Conservation (phyloP, 2,888 invertebrate genomes). For the Crepidodera aurea region DNA sequence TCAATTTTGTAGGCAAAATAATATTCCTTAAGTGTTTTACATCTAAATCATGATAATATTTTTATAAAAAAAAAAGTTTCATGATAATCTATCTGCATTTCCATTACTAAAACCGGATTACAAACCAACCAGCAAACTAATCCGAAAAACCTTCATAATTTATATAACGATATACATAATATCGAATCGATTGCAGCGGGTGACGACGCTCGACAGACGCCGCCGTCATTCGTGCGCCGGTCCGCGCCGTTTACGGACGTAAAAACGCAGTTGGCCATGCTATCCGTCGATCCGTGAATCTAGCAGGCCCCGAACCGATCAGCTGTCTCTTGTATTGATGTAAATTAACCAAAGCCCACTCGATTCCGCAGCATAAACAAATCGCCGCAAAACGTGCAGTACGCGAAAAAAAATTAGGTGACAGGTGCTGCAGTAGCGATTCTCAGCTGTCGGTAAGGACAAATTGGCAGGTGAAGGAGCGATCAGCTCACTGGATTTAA, state of each 20-base stretch:
- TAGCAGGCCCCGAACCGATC: slow-evolving; percentile 42
- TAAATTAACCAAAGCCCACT: not conserved
- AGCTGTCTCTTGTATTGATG: slow-evolving; percentile 36
- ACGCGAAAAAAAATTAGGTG: not conserved
- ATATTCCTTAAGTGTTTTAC: too few relatives aligned
- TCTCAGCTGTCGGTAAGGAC: too few relatives aligned
- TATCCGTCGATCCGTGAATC: slow-evolving; percentile 38
- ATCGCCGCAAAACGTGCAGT: not conserved
- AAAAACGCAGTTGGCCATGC: slow-evolving; percentile 21
- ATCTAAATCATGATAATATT: too few relatives aligned
- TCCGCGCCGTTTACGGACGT: slow-evolving; percentile 33
- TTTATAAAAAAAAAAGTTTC: too few relatives aligned
- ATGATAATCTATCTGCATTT: too few relatives aligned
- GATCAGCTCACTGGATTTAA: not conserved
- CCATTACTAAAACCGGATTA: too few relatives aligned
- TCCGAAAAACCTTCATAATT: too few relatives aligned
- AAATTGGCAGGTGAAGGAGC: too few relatives aligned
- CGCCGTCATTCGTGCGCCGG: slow-evolving; percentile 38
- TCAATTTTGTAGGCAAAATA: too few relatives aligned
- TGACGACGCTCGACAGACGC: slow-evolving; percentile 32
- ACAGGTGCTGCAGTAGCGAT: not conserved
- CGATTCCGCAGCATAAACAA: slow-evolving; percentile 10
- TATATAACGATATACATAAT: too few relatives aligned
- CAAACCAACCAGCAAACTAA: too few relatives aligned
- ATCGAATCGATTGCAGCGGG: slow-evolving; percentile 15